phyloP scores from a whole-genome alignment of 2,113 vertebrate species.

The Hemichromis elongatus region DNA sequence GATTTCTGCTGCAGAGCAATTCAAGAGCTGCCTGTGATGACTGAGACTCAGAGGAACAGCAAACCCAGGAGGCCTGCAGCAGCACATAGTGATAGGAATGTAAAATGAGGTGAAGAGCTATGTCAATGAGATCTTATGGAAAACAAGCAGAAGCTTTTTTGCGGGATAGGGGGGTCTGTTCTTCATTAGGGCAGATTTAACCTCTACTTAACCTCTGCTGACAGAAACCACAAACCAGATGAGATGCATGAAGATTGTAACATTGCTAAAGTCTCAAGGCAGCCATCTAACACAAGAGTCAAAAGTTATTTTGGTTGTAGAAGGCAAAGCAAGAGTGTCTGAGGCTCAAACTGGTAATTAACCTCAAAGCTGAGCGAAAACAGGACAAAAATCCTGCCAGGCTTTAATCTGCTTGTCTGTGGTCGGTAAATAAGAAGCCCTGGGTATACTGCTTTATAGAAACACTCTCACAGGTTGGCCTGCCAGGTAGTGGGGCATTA shows the following conservation, averaged over 20 bases:
- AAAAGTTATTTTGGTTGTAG: not conserved
- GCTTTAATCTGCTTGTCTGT: conserved; percentile 62
- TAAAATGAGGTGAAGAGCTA: conserved; percentile 52
- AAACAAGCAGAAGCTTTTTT: conserved; percentile 35
- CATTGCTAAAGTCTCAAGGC: not conserved
- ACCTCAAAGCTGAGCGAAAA: conserved; percentile 40
- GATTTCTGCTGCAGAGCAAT: conserved; percentile 33
- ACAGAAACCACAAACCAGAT: conserved; percentile 10
- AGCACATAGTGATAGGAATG: conserved; percentile 48
- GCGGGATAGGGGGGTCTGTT: not conserved
- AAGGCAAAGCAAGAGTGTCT: not conserved
- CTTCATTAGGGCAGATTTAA: conserved; percentile 16
- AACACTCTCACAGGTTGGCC: conserved; percentile 61
- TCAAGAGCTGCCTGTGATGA: conserved; percentile 42
- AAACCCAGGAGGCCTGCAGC: conserved; percentile 51
- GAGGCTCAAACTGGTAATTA: conserved; percentile 32
- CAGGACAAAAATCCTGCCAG: conserved; percentile 48
- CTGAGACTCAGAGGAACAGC: conserved; percentile 39
- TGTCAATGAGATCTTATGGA: conserved; percentile 48
- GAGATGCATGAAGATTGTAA: not conserved
- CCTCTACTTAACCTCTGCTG: conserved; percentile 25
- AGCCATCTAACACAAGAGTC: not conserved
- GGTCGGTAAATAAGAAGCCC: conserved; percentile 63
- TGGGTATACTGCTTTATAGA: conserved; percentile 61
- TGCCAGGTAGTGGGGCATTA: conserved; percentile 65